These are phyloP conservation scores for Pseudochirops corinnae DNA, from an alignment of 2,797 vertebrate species.

Conservation along the genomic window DNA sequence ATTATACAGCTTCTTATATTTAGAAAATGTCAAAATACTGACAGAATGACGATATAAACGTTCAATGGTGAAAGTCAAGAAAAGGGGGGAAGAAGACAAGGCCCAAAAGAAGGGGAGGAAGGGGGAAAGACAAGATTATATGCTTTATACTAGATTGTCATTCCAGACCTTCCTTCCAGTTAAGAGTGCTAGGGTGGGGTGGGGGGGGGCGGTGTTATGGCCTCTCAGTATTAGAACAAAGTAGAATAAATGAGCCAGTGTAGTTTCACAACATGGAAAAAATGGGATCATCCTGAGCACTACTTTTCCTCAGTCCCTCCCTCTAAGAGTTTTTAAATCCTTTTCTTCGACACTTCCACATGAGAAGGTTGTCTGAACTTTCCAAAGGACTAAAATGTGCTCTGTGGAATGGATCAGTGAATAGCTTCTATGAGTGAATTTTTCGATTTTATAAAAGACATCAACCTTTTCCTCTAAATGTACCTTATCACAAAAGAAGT, in stretches of 20 bases:
- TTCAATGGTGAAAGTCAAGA: not conserved
- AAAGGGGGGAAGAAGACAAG: slow-evolving; percentile 49
- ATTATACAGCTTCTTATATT: slow-evolving; percentile 20
- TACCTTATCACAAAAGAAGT: not conserved
- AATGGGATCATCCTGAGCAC: not conserved
- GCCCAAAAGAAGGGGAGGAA: slow-evolving; percentile 15
- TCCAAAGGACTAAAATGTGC: slow-evolving; percentile 6
- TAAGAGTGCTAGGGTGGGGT: not conserved
- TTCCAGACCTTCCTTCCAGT: slow-evolving; percentile 21
- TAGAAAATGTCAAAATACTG: slow-evolving; percentile 31
- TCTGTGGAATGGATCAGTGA: slow-evolving; percentile 30
- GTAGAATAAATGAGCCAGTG: slow-evolving; percentile 2
- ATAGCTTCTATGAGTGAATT: slow-evolving; percentile 29
- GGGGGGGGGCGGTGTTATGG: not conserved
- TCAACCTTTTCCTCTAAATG: slow-evolving; percentile 7
- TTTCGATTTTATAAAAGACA: slow-evolving; percentile 43
- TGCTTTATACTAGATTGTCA: slow-evolving; percentile 25
- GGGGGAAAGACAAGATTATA: not conserved
- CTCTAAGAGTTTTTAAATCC: slow-evolving; percentile 31
- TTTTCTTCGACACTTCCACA: slow-evolving; percentile 37
- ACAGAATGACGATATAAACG: not conserved
- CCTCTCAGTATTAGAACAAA: slow-evolving; percentile 8
- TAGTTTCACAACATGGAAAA: slow-evolving; percentile 31
- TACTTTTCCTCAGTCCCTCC: not conserved
- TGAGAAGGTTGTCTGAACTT: slow-evolving; percentile 29